Conservation (phyloP, 1,140 invertebrate genomes). For the Pseudomyrmex concolor region DNA sequence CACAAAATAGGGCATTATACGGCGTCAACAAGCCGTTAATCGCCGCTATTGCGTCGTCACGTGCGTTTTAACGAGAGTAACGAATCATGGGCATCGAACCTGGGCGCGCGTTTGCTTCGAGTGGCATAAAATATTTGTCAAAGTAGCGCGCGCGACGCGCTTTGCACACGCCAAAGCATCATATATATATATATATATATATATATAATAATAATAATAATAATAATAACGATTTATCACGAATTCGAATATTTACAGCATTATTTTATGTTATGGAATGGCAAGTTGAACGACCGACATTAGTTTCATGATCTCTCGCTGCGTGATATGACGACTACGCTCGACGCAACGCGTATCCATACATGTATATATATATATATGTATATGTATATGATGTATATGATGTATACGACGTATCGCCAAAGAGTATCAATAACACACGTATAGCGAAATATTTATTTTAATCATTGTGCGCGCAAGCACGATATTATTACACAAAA, state of each 20-base stretch:
- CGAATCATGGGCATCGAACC: slow-evolving; percentile 68
- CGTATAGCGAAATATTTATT: slow-evolving; percentile 44
- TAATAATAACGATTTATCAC: slow-evolving; percentile 44
- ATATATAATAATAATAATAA: too few species aligned
- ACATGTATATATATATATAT: too few species aligned
- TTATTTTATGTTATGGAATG: slow-evolving; percentile 21
- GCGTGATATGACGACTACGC: slow-evolving; percentile 11
- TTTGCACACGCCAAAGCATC: not conserved
- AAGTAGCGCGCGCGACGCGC: not conserved
- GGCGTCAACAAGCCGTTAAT: slow-evolving; percentile 69
- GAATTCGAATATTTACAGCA: slow-evolving; percentile 24
- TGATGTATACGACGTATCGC: slow-evolving; percentile 18
- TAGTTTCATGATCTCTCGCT: slow-evolving; percentile 33
- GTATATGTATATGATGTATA: not conserved
- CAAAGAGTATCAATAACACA: slow-evolving; percentile 26
- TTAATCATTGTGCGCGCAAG: slow-evolving; percentile 9
- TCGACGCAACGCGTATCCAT: not conserved
- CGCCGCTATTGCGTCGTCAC: slow-evolving; percentile 67
- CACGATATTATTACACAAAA: not conserved
- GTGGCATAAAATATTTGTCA: slow-evolving; percentile 67
- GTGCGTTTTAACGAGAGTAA: slow-evolving; percentile 69
- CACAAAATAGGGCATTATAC: slow-evolving; percentile 60
- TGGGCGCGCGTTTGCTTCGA: slow-evolving; percentile 30
- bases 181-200: not conserved
- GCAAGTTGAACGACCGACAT: slow-evolving; percentile 2